phyloP scores from a whole-genome alignment of 2,113 vertebrate species.

The Rhabdornis inornatus region DNA sequence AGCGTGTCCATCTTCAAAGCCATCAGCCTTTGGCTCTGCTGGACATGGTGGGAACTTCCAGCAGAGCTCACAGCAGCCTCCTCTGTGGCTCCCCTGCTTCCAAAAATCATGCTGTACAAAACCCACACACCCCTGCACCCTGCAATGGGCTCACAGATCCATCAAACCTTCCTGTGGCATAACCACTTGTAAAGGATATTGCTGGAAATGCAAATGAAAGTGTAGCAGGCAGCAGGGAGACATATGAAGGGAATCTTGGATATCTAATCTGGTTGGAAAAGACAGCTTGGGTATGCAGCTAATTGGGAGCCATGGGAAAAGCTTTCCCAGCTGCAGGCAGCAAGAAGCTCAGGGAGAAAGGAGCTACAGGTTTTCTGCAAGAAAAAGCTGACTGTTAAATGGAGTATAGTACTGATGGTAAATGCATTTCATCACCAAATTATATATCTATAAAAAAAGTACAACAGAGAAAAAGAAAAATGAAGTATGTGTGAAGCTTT shows the following conservation, averaged over 20 bases:
- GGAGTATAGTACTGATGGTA: background rate
- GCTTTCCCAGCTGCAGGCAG: background rate
- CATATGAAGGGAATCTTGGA: background rate
- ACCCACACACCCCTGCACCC: background rate
- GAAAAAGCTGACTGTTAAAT: background rate
- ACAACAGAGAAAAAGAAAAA: background rate
- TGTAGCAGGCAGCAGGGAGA: background rate
- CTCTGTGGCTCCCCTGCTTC: no score
- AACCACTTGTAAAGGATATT: background rate
- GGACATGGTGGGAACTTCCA: background rate
- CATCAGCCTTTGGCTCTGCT: background rate
- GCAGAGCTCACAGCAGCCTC: background rate
- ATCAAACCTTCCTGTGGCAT: background rate
- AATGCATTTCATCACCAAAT: background rate
- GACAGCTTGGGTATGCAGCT: background rate
- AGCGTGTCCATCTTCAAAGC: background rate
- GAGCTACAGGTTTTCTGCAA: background rate
- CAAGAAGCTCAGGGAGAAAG: background rate
- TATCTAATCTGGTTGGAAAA: background rate
- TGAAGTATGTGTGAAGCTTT: background rate
- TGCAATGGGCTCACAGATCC: background rate
- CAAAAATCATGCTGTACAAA: background rate
- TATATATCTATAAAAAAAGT: background rate
- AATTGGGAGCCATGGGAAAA: conserved; percentile 35
- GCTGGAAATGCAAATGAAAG: background rate